These are phyloP conservation scores for Drosophila persimilis DNA, from an alignment of 1,140 invertebrate genomes.

Conservation along the genomic window DNA sequence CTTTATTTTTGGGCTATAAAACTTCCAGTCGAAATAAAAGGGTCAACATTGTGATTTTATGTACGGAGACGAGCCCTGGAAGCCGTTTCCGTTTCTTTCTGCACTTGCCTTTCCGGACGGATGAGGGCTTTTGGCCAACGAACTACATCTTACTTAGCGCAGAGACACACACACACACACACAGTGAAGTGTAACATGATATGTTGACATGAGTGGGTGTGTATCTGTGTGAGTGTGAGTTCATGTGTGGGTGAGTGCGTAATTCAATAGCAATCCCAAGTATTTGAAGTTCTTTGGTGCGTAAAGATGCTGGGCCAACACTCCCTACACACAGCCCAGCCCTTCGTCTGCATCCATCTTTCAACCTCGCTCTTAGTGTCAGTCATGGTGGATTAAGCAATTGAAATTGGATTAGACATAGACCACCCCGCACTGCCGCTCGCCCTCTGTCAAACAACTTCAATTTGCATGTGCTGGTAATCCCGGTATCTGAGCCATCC, in stretches of 20 bases:
- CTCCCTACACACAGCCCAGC: background rate
- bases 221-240: background rate
- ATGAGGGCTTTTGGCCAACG: background rate
- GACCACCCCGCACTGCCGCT: constrained; percentile 1
- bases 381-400: constrained; percentile 71
- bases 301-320: constrained; percentile 41
- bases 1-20: constrained; percentile 47
- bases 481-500: constrained; percentile 36
- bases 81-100: background rate
- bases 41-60: constrained; percentile 66
- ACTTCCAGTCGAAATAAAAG: constrained; percentile 65
- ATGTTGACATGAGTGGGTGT: constrained; percentile 50
- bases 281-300: constrained; percentile 58
- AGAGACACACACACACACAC: constrained; percentile 29
- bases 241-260: constrained; percentile 19
- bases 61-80: background rate
- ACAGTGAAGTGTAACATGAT: constrained; percentile 65
- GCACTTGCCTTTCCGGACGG: constrained; percentile 10
- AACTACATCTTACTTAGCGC: constrained; percentile 60
- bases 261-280: constrained; percentile 58
- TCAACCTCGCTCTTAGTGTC: constrained; percentile 52
- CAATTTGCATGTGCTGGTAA: constrained; percentile 53
- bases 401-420: constrained; percentile 61
- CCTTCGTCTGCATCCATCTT: constrained; percentile 27
- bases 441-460: constrained; percentile 14